Evolutionary conservation across 1,140 invertebrate genomes (phyloP), one percentile per base, ranked within the genome.

Genomic region (Drosophila serrata): DNA sequence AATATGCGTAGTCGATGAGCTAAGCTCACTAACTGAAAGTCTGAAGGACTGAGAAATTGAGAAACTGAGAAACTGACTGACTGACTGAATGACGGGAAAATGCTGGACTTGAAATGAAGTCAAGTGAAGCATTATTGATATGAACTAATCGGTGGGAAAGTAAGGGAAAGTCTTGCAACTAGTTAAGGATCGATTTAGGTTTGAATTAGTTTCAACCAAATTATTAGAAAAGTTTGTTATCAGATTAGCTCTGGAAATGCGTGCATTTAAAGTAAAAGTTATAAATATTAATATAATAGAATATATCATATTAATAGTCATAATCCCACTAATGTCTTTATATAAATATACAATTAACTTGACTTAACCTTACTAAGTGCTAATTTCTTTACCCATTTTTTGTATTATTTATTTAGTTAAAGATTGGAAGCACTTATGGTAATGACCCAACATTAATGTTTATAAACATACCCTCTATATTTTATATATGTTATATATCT

Each of bases 1-100:
- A 64, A 75, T 75, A 75, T 64, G 49, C 49, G 24, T 31, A 24
- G 64, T 64, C 60, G 64, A 64, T 42, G 43, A 68, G 43, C 45
- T n/a, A 8, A 64, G 24, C n/a, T 42, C 35, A 42, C 43, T 49
- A 37, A 19, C 22, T 31, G 31, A 40, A 29, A 8, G 35, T 27
- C 22, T 57, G 55, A 57, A 53, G 31, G 13, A 29, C 12, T 31
- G 56, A 48, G 39, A 19, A 12, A 46, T 55, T 29, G 35, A n/a
- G n/a, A n/a, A n/a, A n/a, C n/a, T n/a, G n/a, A n/a, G n/a, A n/a
- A n/a, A 29, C 24, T 22, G 6, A 35, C 31, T 12, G 31, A 39
- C 24, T 46, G 15, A 33, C 17, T 51, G 49, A 33, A 17, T 33
- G 48, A 9, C 19, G 5, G 4, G 7, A 27, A n/a, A 48, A 48